Base-by-base conservation (phyloP, 2,888 invertebrate species). In the Cheilosia urbana region DNA sequence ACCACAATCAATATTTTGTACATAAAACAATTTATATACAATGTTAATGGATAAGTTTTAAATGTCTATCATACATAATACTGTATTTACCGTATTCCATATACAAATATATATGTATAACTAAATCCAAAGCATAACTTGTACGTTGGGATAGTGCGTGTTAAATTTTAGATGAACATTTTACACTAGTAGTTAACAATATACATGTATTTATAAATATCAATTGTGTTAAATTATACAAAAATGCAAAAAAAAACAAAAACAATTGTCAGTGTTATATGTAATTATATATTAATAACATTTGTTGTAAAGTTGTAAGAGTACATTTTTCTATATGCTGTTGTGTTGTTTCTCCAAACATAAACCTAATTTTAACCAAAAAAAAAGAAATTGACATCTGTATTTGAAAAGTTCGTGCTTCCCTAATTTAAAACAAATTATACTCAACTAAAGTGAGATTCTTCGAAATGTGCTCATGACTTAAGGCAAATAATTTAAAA, bases 141-240 rank as follows among this genome's bases (percentile, higher is more conserved):
- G 37, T 42, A 57, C 57, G 51, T 11, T 49, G 47, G 58, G 65
- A 76, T 73, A 73, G 62, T 77, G 57, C 73, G 78, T 84, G 83
- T 84, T 79, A 79, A 75, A 79, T 79, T 75, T 79, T 69, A 79
- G 79, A 84, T 63, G 69, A 75, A 58, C 51, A 68, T 83, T 84
- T 84, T 79, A 84, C 84, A 79, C 69, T 40, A 24, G 69, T 84
- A 84, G 73, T 78, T 79, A 79, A 73, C 65, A 79, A 75, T 62
- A 69, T 69, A 63, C 42, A 65, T 60, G 66, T 57, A 53, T 66
- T 42, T 55, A 71, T 27, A 78, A 57, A 72, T 37, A 60, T 7
- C 47, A 71, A 55, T 68, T 30, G 45, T 63, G 53, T 42, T 73
- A 60, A 49, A 62, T 17, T 55, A 71, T 57, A 78, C 68, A 66